A percentile compares a stretch with the other conserved stretches of the same genome.
Conservation (phyloP, 2,797 vertebrate genomes). For the Dallia pectoralis region DNA sequence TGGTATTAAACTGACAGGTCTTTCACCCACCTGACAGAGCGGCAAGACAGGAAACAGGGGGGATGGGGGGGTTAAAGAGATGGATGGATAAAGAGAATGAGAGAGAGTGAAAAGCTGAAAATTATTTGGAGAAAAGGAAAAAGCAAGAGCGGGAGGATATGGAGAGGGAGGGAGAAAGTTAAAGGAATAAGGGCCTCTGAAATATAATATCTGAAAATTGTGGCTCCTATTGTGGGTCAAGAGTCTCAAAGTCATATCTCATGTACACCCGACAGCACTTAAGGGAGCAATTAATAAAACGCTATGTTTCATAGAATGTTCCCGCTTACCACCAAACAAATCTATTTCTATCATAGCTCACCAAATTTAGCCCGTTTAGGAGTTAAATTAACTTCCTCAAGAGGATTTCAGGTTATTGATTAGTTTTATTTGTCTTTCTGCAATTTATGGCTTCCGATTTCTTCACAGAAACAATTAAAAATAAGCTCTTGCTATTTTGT, state of each 20-base stretch:
- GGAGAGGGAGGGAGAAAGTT: background rate
- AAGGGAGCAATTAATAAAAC: background rate
- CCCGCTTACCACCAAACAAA: too few species aligned
- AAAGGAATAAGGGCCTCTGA: background rate
- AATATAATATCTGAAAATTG: background rate
- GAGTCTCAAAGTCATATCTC: too few species aligned
- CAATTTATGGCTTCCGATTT: background rate
- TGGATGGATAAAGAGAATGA: background rate
- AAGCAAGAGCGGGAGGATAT: background rate
- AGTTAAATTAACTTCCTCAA: background rate
- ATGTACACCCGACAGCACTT: background rate
- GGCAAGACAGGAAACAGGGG: background rate
- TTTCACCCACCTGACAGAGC: constrained; percentile 3
- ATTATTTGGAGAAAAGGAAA: constrained; percentile 23
- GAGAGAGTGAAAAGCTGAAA: constrained; percentile 7
- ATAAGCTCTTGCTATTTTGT: background rate
- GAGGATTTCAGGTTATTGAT: background rate
- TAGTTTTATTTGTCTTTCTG: background rate
- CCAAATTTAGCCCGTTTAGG: background rate
- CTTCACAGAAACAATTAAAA: background rate
- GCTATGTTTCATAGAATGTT: background rate
- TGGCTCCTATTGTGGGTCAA: too few species aligned
- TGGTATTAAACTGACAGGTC: background rate
- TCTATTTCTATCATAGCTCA: background rate
- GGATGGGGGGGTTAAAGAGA: constrained; percentile 1